Base-by-base conservation (phyloP, 2,797 vertebrate species). In the Mus caroli region DNA sequence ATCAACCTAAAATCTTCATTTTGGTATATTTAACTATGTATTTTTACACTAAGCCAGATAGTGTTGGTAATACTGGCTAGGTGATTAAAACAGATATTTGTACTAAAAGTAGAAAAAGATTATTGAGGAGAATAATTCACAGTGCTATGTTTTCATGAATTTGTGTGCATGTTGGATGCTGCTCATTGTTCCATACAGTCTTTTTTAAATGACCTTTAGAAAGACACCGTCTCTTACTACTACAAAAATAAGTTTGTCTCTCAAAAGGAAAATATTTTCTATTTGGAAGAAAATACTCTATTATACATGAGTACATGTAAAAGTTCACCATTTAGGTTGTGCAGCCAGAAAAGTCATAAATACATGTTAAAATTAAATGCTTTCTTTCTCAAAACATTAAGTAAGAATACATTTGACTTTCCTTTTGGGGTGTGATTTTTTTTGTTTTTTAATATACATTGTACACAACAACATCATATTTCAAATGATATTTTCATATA, bases 161-260 rank as follows among this genome's bases (percentile, higher is more conserved):
- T 43, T 93, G 2, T 37, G 12, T 91, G 37, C 80, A 67, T 11
- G 56, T 50, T 76, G 60, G 40, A 14, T 93, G 78, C 43, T 17
- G 1, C 71, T 82, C 91, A 60, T 73, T 92, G 1, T 22, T n/a
- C 1, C 79, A 37, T 46, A 10, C 2, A 60, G 0, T 67, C 52
- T 95, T 95, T 94, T 67, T 92, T 56, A n/a, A 75, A 20, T 69
- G n/a, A 85, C 6, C 1, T 60, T 94, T 94, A 34, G 60, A 82
- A 94, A 88, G 37, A 91, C 19, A 54, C 85, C 37, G 4, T 88
- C 10, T 64, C 34, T 67, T 71, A 37, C n/a, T n/a, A 71, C n/a
- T 37, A 19, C 3, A 37, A 17, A 56, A 82, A 37, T 4, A 85
- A 78, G 10, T 37, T 67, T 4, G 43, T 7, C 17, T 76, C 71